Base-by-base conservation (phyloP, 2,888 invertebrate genomes). In the Dioctria linearis region DNA sequence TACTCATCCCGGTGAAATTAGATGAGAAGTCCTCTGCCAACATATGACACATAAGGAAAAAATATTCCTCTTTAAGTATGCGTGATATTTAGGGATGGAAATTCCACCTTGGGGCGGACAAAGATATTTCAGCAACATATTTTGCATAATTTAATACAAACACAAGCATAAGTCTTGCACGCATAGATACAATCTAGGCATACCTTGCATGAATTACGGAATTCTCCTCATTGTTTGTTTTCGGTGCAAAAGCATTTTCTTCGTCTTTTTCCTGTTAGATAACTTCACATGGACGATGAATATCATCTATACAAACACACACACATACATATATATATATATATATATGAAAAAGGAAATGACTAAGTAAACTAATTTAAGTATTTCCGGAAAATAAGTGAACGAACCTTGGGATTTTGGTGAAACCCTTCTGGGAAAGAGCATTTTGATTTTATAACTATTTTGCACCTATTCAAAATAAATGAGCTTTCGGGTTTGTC, bases 121-220 rank as follows among this genome's bases (percentile, higher is more conserved):
- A 51, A 71, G 54, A 37, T 54, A 54, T 71, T 71, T 71, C 43
- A 54, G 71, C 54, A 71, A 54, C 49, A 71, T 71, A 71, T 71
- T 71, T 71, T 71, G 71, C 71, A 71, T 71, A 71, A 71, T 71
- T 71, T 71, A 71, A 71, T 71, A 71, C 51, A 25, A 71, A 71
- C 71, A 71, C 71, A 71, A 71, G 37, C 40, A 71, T 6, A 71
- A 54, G 51, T 51, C 51, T 37, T 54, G 71, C 37, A 49, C 71
- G 51, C 71, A 71, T 46, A 54, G 51, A 51, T 54, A 71, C 9
- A 11, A 25, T 39, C 11, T 71, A 39, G 71, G 40, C 71, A 71
- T 71, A 71, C 71, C 71, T 71, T 59, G 54, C 71, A 71, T 71
- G 71, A 71, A 71, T 71, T 71, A 71, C 49, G 71, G 71, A 49